These are phyloP conservation scores for Archips xylosteana DNA, from an alignment of 2,888 invertebrate genomes.

Conservation along the genomic window DNA sequence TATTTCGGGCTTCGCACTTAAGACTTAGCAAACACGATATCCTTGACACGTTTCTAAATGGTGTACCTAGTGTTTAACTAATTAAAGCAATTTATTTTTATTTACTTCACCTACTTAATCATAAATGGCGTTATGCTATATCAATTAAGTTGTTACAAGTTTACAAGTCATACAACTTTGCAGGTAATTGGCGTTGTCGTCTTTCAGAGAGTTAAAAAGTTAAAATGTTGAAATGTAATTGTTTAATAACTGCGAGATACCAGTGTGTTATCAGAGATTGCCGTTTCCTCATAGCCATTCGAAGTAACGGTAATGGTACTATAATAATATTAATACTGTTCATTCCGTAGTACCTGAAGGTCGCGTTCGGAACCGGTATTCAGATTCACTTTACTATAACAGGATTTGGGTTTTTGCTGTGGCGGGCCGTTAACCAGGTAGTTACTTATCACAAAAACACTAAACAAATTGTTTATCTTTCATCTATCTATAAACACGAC, in stretches of 20 bases:
- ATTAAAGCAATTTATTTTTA: conserved; percentile 34
- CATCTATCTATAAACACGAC: background rate
- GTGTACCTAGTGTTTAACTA: conserved; percentile 29
- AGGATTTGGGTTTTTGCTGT: conserved; percentile 55
- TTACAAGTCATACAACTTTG: background rate
- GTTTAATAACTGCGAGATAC: conserved; percentile 16
- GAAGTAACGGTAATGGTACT: conserved; percentile 36
- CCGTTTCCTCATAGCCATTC: conserved; percentile 22
- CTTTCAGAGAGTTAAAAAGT: conserved; percentile 16
- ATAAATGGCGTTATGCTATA: conserved; percentile 18
- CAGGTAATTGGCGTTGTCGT: conserved; percentile 5
- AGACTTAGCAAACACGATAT: conserved; percentile 51
- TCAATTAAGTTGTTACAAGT: conserved; percentile 23
- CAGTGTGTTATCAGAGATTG: background rate
- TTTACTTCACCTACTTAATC: conserved; percentile 16
- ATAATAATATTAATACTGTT: conserved; percentile 46
- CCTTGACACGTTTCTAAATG: conserved; percentile 50
- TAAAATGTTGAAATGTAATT: conserved; percentile 21
- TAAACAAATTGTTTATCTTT: conserved; percentile 28
- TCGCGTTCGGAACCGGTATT: conserved; percentile 64
- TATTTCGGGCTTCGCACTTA: conserved; percentile 51
- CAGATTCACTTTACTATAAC: conserved; percentile 40
- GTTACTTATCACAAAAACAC: conserved; percentile 28
- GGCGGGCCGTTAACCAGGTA: conserved; percentile 47
- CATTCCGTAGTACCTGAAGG: conserved; percentile 56